These are phyloP conservation scores for Hestina assimilis DNA, from an alignment of 1,140 invertebrate species.

Conservation along the genomic window DNA sequence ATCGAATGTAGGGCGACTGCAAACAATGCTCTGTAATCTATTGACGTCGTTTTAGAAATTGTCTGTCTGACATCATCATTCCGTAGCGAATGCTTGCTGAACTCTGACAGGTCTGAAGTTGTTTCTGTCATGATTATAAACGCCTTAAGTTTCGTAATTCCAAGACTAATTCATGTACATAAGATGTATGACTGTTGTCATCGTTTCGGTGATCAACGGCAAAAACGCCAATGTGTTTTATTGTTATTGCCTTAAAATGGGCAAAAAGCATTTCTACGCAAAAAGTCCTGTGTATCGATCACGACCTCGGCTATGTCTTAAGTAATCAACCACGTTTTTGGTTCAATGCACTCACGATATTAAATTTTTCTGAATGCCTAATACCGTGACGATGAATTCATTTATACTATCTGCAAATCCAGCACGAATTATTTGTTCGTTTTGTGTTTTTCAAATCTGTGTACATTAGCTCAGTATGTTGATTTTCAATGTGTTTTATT, in stretches of 20 bases:
- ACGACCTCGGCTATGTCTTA: conserved; percentile 59
- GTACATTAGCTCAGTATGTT: neutral
- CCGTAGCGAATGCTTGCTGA: conserved; percentile 40
- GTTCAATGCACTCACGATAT: conserved; percentile 74
- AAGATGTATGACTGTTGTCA: conserved; percentile 24
- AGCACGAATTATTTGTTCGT: conserved; percentile 39
- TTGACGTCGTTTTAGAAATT: conserved; percentile 51
- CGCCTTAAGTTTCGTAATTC: conserved; percentile 9
- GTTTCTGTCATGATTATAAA: conserved; percentile 42
- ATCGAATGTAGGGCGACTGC: conserved; percentile 54
- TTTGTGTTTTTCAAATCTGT: conserved; percentile 3
- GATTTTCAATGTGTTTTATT: conserved; percentile 1
- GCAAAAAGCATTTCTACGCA: conserved; percentile 52
- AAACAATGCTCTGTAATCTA: conserved; percentile 58
- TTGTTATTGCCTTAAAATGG: conserved; percentile 48
- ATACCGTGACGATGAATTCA: conserved; percentile 55
- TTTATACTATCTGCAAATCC: conserved; percentile 51
- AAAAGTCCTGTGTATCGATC: conserved; percentile 52
- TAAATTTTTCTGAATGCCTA: conserved; percentile 63
- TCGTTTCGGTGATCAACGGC: conserved; percentile 34
- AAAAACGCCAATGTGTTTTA: conserved; percentile 56
- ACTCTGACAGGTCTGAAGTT: conserved; percentile 44
- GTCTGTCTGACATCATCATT: conserved; percentile 58
- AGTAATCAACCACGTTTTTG: conserved; percentile 73
- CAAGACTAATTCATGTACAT: too few species aligned